Base-by-base conservation (phyloP, 2,888 invertebrate species). In the Cephus spinipes region DNA sequence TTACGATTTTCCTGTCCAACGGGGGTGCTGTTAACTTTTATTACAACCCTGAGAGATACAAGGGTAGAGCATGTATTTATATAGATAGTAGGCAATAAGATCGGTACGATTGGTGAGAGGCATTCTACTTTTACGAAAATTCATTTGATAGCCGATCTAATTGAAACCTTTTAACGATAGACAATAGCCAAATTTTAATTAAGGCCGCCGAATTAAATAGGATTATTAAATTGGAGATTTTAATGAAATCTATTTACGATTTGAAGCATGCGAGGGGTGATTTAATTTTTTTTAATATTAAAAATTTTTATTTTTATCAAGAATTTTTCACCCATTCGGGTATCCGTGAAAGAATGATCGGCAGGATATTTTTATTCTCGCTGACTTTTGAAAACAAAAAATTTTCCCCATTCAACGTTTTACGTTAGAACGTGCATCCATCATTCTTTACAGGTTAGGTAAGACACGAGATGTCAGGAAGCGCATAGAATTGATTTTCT, bases 401-500 rank as follows among this genome's bases (percentile, higher is more conserved):
- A 1, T 12, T 0, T 36, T 12, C 9, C 23, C 6, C 23, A 23
- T 55, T 55, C 55, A 15, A 55, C 23, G 55, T 55, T 23, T 55
- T 23, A 23, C 55, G 55, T 55, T 55, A 2, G 55, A 55, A 55
- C 6, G 55, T 55, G 23, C 23, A 55, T 55, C 55, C 55, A 55
- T 55, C 55, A 55, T 55, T 55, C 23, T 55, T 55, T 23, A 55
- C 55, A 55, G 55, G 55, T 55, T 23, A 23, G 55, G 55, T 55
- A 55, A 55, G 76, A 75, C 75, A 55, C 76, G 75, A 77, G 74
- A 79, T 78, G 74, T 75, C 75, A 32, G 77, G 23, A 15, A 55
- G 79, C 68, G 79, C 74, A 73, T 80, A 80, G 79, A 80, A 82
- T 82, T 81, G 82, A 82, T 82, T 82, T 80, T 81, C 79, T 78